phyloP scores from a whole-genome alignment of 1,140 invertebrate genomes.

The Cotesia typhae region DNA sequence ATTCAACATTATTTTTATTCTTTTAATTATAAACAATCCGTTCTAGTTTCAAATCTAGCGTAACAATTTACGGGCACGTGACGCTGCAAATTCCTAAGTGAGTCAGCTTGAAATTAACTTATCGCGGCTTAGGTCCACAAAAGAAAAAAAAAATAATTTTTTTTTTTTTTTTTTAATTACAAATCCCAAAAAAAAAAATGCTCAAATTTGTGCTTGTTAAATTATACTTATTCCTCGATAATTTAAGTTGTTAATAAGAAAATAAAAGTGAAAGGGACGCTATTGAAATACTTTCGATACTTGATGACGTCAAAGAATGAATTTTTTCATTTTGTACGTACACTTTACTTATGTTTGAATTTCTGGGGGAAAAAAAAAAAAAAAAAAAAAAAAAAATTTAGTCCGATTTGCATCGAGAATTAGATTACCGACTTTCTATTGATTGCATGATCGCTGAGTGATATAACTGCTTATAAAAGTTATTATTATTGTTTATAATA shows the following conservation, averaged over 20 bases:
- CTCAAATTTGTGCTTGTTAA: too few relatives aligned
- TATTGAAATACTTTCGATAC: constrained; percentile 7
- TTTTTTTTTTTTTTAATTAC: background rate
- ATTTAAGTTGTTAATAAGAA: constrained; percentile 16
- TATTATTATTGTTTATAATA: too few relatives aligned
- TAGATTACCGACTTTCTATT: constrained; percentile 9
- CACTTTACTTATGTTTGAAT: background rate
- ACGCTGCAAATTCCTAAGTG: constrained; percentile 34
- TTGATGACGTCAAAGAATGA: background rate
- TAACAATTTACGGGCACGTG: constrained; percentile 19
- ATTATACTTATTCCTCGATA: too few relatives aligned
- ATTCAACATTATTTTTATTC: too few relatives aligned
- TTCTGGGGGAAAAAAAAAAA: background rate
- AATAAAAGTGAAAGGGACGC: constrained; percentile 37
- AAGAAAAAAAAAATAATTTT: background rate
- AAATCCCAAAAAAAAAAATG: background rate
- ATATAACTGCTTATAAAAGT: background rate
- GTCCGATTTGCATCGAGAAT: background rate
- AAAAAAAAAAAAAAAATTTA: background rate
- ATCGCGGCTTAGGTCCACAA: background rate
- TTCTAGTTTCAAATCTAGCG: background rate
- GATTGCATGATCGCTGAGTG: background rate
- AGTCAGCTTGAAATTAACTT: constrained; percentile 28
- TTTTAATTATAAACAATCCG: background rate
- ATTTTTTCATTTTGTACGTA: background rate